A percentile compares a stretch with the other conserved stretches of the same genome.
These are phyloP conservation scores for Cantharis rufa DNA, from an alignment of 2,888 invertebrate genomes.

Conservation along the genomic window DNA sequence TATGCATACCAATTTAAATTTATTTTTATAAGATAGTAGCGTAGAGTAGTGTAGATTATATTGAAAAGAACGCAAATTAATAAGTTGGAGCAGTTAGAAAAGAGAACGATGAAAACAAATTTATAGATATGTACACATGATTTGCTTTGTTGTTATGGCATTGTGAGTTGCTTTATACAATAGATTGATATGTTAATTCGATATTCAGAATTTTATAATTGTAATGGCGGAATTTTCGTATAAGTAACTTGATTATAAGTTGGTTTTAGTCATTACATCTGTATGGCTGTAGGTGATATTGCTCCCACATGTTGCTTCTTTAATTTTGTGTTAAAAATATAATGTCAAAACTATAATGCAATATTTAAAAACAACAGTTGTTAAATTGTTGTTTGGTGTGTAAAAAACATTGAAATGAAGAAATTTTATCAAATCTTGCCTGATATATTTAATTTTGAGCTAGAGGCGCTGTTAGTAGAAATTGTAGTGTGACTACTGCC, in stretches of 20 bases:
- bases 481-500: slow-evolving; percentile 52
- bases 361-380: slow-evolving; percentile 7
- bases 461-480: slow-evolving; percentile 49
- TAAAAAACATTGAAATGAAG: slow-evolving; percentile 20
- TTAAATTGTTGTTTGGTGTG: not conserved
- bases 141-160: slow-evolving; percentile 10
- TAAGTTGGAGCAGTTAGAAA: not conserved
- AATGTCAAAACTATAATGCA: not conserved
- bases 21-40: too few relatives aligned
- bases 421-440: slow-evolving; percentile 30
- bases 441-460: slow-evolving; percentile 45
- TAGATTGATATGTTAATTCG: slow-evolving; percentile 30
- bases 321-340: slow-evolving; percentile 22
- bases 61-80: not conserved
- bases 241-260: not conserved
- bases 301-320: slow-evolving; percentile 33
- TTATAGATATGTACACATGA: slow-evolving; percentile 14
- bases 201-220: slow-evolving; percentile 27
- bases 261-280: slow-evolving; percentile 16
- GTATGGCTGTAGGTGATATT: slow-evolving; percentile 15
- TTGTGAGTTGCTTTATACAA: slow-evolving; percentile 3
- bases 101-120: not conserved
- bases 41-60: not conserved
- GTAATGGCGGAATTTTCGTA: slow-evolving; percentile 18
- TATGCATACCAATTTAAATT: too few relatives aligned